Percentiles rank a stretch among this genome's conserved stretches.
These are phyloP conservation scores for Mycetomoellerius zeteki DNA, from an alignment of 1,140 invertebrate genomes.

Conservation along the genomic window DNA sequence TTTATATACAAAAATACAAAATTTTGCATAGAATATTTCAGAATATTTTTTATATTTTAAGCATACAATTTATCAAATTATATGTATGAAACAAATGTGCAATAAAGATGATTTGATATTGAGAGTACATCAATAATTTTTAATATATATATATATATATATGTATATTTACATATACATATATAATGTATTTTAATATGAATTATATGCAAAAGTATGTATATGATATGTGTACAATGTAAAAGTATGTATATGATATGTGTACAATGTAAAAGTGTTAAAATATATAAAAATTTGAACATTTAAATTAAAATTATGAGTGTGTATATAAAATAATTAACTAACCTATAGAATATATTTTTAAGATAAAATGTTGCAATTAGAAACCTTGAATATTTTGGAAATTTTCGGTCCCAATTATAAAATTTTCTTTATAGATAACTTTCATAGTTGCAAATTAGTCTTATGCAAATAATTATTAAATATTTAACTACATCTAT, in stretches of 20 bases:
- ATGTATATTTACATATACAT: neutral
- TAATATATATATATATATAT: neutral
- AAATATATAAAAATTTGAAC: neutral
- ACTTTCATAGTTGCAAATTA: neutral
- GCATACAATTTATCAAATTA: neutral
- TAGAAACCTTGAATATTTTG: conserved; percentile 51
- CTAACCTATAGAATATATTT: neutral
- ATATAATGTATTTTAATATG: conserved; percentile 20
- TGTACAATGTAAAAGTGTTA: neutral
- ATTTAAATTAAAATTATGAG: neutral
- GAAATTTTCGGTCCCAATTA: conserved; percentile 14
- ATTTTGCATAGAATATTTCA: conserved; percentile 2
- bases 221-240: neutral
- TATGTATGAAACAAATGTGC: neutral
- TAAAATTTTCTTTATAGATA: conserved; percentile 16
- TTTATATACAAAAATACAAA: conserved; percentile 16
- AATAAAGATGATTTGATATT: conserved; percentile 15
- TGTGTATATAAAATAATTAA: neutral
- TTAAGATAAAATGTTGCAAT: neutral
- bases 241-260: neutral
- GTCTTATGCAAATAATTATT: conserved; percentile 16
- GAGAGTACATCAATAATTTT: conserved; percentile 7
- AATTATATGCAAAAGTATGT: conserved; percentile 20
- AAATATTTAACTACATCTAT: conserved; percentile 23
- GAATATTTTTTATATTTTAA: conserved; percentile 1